These are phyloP conservation scores for Cirrhinus molitorella DNA, from an alignment of 2,797 vertebrate genomes.

Conservation along the genomic window DNA sequence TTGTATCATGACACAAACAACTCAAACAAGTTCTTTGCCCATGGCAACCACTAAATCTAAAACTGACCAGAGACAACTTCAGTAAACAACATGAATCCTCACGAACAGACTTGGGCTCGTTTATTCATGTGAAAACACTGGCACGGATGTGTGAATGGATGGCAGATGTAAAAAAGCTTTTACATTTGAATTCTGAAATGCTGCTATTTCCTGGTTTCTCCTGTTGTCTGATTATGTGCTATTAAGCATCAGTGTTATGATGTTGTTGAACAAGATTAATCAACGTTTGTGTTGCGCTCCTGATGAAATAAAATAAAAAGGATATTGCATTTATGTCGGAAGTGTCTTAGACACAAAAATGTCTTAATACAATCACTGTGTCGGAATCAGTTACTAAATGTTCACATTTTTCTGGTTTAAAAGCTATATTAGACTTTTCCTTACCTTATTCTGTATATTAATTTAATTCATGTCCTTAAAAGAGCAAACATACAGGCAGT, in stretches of 20 bases:
- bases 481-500: not conserved
- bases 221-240: not conserved
- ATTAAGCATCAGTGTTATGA: not conserved
- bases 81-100: not conserved
- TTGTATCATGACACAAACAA: conserved; percentile 23
- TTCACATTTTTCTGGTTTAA: not conserved
- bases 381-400: not conserved
- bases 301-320: conserved; percentile 31
- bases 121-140: not conserved
- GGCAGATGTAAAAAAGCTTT: not conserved
- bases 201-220: not conserved
- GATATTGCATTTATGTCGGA: conserved; percentile 20
- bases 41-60: conserved; percentile 1
- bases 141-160: not conserved
- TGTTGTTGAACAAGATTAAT: not conserved
- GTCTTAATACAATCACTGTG: conserved; percentile 1
- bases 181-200: not conserved
- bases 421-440: not conserved
- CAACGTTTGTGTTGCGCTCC: not conserved
- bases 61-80: not conserved
- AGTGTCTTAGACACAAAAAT: not conserved
- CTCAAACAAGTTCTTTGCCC: conserved; percentile 8
- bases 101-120: too few species aligned
- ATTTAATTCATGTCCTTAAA: not conserved
- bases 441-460: not conserved